Percentiles rank a stretch among this genome's conserved stretches.
Conservation (phyloP, 2,113 vertebrate species). For the Lucifuga dentata region DNA sequence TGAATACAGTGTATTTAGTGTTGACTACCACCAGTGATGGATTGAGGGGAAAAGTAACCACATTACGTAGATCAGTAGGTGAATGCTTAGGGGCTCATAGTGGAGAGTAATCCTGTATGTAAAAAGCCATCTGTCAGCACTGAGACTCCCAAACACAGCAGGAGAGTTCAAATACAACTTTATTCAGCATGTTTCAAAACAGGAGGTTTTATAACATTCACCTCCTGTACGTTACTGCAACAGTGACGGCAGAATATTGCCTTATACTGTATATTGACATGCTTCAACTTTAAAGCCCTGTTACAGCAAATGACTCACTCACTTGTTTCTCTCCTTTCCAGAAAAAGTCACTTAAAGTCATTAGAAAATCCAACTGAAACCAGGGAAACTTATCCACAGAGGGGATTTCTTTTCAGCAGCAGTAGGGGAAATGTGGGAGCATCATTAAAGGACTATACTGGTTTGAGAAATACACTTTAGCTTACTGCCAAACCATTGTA, state of each 20-base stretch:
- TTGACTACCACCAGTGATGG: conserved; percentile 61
- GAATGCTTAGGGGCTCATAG: conserved; percentile 63
- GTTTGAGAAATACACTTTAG: no score
- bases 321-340: conserved; percentile 6
- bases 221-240: conserved; percentile 3
- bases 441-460: no score
- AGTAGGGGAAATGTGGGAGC: not conserved
- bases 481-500: no score
- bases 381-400: not conserved
- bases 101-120: conserved; percentile 33
- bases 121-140: conserved; percentile 58
- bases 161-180: conserved; percentile 19
- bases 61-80: conserved; percentile 67
- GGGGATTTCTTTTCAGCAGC: not conserved
- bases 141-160: conserved; percentile 36
- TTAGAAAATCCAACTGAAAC: conserved; percentile 33
- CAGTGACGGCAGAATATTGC: not conserved
- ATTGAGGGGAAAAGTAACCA: conserved; percentile 35
- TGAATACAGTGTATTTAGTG: conserved; percentile 66
- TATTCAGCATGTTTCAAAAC: conserved; percentile 37
- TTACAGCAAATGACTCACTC: not conserved
- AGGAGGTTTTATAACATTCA: conserved; percentile 31
- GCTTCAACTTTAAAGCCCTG: not conserved
- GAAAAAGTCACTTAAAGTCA: conserved; percentile 54
- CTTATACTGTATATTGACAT: not conserved